Conservation (phyloP, 2,113 vertebrate species). For the Oryzias melastigma region DNA sequence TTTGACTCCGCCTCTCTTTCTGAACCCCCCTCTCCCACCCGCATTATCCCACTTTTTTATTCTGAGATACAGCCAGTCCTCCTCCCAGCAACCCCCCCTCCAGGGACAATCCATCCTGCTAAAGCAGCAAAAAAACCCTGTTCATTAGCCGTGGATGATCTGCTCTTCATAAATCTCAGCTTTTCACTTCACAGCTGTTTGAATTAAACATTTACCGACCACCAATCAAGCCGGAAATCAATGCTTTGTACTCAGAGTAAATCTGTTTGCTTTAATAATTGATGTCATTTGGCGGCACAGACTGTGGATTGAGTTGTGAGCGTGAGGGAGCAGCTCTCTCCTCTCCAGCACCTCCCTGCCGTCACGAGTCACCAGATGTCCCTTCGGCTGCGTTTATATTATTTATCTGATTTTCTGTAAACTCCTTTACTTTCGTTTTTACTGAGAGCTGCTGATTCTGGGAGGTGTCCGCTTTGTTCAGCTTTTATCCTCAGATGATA, state of each 20-base stretch:
- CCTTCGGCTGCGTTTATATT: conserved; percentile 1
- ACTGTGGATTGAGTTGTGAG: background rate
- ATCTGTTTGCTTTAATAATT: conserved; percentile 38
- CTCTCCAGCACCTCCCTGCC: conserved; percentile 1
- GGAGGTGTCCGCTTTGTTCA: background rate
- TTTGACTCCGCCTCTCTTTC: conserved; percentile 31
- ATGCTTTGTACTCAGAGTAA: conserved; percentile 2
- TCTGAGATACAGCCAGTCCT: conserved; percentile 52
- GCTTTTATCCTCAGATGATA: conserved; percentile 1
- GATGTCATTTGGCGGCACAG: conserved; percentile 4
- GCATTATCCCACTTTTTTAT: conserved; percentile 59
- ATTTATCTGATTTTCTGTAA: conserved; percentile 20
- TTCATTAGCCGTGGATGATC: conserved; percentile 50
- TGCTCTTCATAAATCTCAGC: conserved; percentile 37
- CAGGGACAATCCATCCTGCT: conserved; percentile 46
- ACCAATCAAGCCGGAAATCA: conserved; percentile 6
- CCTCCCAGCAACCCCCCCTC: conserved; percentile 53
- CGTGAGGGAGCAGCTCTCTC: too few relatives aligned
- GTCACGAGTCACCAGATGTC: conserved; percentile 22
- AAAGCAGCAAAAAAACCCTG: conserved; percentile 33
- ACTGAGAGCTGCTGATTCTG: background rate
- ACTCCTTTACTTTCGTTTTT: conserved; percentile 18
- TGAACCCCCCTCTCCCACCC: conserved; percentile 21
- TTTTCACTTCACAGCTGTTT: conserved; percentile 8
- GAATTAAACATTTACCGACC: conserved; percentile 40